Conservation (phyloP, 2,113 vertebrate species). For the Polypterus bichir region DNA sequence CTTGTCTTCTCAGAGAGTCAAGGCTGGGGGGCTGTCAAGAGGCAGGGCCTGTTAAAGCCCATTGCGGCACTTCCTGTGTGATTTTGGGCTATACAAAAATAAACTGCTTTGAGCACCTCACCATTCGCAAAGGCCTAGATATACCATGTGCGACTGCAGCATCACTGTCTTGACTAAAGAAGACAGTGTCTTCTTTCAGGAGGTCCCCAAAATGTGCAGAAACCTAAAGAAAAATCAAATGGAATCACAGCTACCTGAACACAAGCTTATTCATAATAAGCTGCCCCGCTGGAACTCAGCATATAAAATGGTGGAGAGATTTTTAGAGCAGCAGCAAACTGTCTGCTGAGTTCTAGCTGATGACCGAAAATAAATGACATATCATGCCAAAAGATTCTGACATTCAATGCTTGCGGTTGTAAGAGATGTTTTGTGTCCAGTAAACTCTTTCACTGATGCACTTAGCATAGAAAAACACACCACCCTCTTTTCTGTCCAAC, state of each 20-base stretch:
- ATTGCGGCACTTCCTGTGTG: too few relatives aligned
- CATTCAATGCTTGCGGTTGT: constrained; percentile 11
- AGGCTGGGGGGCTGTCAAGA: too few relatives aligned
- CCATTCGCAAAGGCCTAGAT: constrained; percentile 18
- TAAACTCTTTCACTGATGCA: constrained; percentile 16
- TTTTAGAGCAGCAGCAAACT: constrained; percentile 13
- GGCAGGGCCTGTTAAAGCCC: too few relatives aligned
- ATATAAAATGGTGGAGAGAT: constrained; percentile 17
- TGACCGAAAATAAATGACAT: constrained; percentile 13
- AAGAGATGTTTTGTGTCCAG: constrained; percentile 4
- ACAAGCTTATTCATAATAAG: constrained; percentile 19
- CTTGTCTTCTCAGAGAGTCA: too few relatives aligned
- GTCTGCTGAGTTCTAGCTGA: constrained; percentile 12
- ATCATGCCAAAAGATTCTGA: constrained; percentile 12
- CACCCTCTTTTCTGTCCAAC: constrained; percentile 13
- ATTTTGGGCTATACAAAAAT: too few relatives aligned
- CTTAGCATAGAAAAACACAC: constrained; percentile 19
- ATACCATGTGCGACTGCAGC: constrained; percentile 7
- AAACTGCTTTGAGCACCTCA: constrained; percentile 17
- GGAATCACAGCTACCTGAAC: constrained; percentile 9
- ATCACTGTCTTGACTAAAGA: constrained; percentile 7
- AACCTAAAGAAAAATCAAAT: constrained; percentile 11
- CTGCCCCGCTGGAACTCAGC: constrained; percentile 15
- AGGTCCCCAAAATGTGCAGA: constrained; percentile 15
- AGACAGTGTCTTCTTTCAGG: constrained; percentile 14